These are phyloP conservation scores for Megaceryle maxima DNA, from an alignment of 2,113 vertebrate species.

Conservation along the genomic window DNA sequence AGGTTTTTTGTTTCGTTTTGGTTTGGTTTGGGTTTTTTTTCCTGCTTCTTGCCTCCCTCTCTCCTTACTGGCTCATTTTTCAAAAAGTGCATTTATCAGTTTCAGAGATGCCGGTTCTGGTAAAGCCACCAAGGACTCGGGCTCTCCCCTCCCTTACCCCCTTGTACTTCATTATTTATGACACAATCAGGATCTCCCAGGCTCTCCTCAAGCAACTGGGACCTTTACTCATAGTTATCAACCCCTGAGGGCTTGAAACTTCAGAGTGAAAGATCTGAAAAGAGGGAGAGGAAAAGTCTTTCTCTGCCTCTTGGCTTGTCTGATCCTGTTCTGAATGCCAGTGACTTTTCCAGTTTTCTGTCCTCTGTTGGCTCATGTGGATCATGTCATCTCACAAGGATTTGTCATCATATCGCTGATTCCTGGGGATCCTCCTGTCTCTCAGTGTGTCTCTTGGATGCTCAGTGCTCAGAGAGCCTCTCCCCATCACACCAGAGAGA, in stretches of 20 bases:
- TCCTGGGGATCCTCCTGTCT: neutral
- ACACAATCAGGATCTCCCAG: neutral
- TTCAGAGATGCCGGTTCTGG: neutral
- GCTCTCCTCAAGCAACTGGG: neutral
- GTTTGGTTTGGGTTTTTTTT: too few species aligned
- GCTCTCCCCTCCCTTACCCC: neutral
- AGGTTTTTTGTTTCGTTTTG: neutral
- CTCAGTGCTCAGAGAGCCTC: neutral
- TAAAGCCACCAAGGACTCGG: neutral
- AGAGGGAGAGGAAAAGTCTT: neutral
- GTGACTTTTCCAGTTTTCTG: constrained; percentile 19
- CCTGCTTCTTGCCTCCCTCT: neutral
- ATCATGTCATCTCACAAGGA: neutral
- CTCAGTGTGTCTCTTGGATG: neutral
- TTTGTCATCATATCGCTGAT: neutral
- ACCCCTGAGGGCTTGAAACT: neutral
- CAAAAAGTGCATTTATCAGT: constrained; percentile 8
- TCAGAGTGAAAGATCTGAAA: neutral
- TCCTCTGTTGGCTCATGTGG: neutral
- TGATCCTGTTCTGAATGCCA: neutral
- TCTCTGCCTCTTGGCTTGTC: neutral
- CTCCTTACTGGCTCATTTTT: constrained; percentile 29
- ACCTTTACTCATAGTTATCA: neutral
- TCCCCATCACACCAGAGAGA: constrained; percentile 80
- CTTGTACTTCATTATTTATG: neutral